Evolutionary conservation across 1,140 invertebrate genomes (phyloP).

Genomic region (Mylabris phalerata): DNA sequence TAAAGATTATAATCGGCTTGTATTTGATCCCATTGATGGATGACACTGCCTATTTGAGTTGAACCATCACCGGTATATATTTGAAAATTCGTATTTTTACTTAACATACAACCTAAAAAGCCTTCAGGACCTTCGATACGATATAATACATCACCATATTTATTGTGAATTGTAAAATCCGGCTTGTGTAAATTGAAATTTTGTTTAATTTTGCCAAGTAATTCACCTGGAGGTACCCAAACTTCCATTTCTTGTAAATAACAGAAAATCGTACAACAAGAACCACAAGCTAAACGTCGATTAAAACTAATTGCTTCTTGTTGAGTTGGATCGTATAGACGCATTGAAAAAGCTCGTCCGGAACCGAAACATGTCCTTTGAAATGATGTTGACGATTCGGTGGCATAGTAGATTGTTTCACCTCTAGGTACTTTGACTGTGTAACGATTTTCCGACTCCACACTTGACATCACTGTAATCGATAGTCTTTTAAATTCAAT

Average conservation of each 20-base stretch:
- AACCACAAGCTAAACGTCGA: constrained; percentile 47
- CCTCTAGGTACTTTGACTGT: constrained; percentile 54
- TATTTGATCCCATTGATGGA: constrained; percentile 50
- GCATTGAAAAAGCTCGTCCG: constrained; percentile 51
- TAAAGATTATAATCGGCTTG: constrained; percentile 47
- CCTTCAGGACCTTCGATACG: constrained; percentile 48
- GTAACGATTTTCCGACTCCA: constrained; percentile 56
- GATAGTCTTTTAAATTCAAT: too few species aligned
- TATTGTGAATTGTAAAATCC: constrained; percentile 46
- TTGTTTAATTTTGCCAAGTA: constrained; percentile 49
- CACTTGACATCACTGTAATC: constrained; percentile 34
- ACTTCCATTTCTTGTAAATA: constrained; percentile 45
- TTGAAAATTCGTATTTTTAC: constrained; percentile 46
- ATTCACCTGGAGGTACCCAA: constrained; percentile 48
- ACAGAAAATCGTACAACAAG: constrained; percentile 34
- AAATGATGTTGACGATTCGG: constrained; percentile 49
- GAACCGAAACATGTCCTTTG: constrained; percentile 54
- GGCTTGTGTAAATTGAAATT: constrained; percentile 46
- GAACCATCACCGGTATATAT: constrained; percentile 45
- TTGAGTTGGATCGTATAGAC: constrained; percentile 54
- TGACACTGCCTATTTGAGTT: constrained; percentile 49
- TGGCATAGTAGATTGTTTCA: constrained; percentile 55
- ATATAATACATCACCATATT: constrained; percentile 45
- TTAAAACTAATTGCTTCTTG: constrained; percentile 56
- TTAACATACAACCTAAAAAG: constrained; percentile 33